phyloP scores from a whole-genome alignment of 2,888 invertebrate genomes.

The Anarsia innoxiella region DNA sequence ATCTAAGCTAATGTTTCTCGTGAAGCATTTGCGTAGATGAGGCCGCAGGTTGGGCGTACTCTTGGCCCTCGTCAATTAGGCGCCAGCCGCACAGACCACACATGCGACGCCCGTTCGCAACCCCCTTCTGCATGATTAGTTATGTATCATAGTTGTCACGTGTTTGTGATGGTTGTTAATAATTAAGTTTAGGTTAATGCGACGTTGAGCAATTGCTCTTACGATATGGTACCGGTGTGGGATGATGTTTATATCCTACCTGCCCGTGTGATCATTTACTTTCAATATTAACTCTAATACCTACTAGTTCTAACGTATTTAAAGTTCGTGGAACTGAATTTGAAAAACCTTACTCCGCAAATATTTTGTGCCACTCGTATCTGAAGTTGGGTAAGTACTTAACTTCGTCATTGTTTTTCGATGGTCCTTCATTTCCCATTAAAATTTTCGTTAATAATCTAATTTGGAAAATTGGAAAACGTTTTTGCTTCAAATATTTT shows the following conservation, averaged over 20 bases:
- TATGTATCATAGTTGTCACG: conserved; percentile 59
- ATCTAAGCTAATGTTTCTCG: not conserved
- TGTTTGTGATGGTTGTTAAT: conserved; percentile 52
- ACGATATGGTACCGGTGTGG: too few relatives aligned
- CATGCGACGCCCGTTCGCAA: conserved; percentile 70
- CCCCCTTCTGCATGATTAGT: conserved; percentile 72
- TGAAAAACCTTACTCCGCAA: too few relatives aligned
- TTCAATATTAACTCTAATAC: too few relatives aligned
- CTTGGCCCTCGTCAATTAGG: conserved; percentile 45
- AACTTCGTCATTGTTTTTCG: not conserved
- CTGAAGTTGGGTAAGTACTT: too few relatives aligned
- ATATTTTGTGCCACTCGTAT: too few relatives aligned
- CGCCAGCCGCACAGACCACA: conserved; percentile 42
- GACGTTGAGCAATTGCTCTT: conserved; percentile 4
- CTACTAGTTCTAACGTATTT: too few relatives aligned
- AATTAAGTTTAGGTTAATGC: conserved; percentile 14
- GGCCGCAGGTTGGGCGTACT: conserved; percentile 21
- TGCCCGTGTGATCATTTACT: too few relatives aligned
- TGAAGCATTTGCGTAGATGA: not conserved
- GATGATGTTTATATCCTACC: too few relatives aligned
- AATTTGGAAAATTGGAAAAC: too few relatives aligned
- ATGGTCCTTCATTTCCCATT: conserved; percentile 2
- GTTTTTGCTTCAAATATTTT: too few relatives aligned
- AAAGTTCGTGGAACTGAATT: too few relatives aligned
- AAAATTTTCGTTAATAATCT: too few relatives aligned